These are phyloP conservation scores for Osmerus mordax DNA, from an alignment of 2,113 vertebrate genomes.

Conservation along the genomic window DNA sequence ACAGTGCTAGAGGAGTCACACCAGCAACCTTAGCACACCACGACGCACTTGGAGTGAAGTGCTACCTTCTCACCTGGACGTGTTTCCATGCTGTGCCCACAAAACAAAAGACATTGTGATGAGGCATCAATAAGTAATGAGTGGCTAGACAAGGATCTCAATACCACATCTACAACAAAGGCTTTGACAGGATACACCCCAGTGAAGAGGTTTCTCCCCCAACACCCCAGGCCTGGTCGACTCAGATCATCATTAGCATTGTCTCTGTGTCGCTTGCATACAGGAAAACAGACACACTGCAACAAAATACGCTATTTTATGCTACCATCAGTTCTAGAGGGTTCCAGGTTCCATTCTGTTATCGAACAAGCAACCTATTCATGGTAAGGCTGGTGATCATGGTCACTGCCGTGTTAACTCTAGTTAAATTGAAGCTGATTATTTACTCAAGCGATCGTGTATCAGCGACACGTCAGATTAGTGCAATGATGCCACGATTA, in stretches of 20 bases:
- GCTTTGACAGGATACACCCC: conserved; percentile 29
- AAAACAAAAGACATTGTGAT: conserved; percentile 44
- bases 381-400: neutral
- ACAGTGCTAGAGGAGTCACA: neutral
- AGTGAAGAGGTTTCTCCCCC: conserved; percentile 18
- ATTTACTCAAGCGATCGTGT: conserved; percentile 46
- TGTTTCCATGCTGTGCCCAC: conserved; percentile 47
- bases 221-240: conserved; percentile 12
- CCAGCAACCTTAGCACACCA: neutral
- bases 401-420: conserved; percentile 20
- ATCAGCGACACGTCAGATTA: conserved; percentile 33
- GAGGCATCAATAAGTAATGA: conserved; percentile 56
- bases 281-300: conserved; percentile 31
- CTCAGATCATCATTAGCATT: conserved; percentile 51
- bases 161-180: conserved; percentile 32
- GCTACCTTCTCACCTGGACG: conserved; percentile 37
- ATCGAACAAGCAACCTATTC: conserved; percentile 4
- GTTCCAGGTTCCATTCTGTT: conserved; percentile 14
- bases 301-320: conserved; percentile 54
- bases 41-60: conserved; percentile 21
- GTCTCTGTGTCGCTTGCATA: conserved; percentile 44
- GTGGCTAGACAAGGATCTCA: conserved; percentile 28
- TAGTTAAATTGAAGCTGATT: conserved; percentile 43
- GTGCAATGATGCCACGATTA: conserved; percentile 27
- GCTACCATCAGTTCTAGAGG: neutral